A percentile compares a stretch with the other conserved stretches of the same genome.
Conservation (phyloP, 2,113 vertebrate genomes). For the Sturnus vulgaris region DNA sequence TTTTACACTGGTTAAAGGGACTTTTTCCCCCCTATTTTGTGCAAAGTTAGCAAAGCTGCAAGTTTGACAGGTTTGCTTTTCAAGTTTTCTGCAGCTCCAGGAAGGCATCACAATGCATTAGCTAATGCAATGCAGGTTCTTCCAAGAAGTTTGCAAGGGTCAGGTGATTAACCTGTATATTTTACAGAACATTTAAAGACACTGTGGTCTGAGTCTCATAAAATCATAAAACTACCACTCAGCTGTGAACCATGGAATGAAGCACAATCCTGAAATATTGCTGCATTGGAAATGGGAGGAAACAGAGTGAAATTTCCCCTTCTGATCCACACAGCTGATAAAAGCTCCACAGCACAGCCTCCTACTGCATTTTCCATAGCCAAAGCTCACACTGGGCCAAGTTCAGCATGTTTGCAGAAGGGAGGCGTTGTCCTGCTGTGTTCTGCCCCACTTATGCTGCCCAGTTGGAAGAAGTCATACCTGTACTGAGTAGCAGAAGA, state of each 20-base stretch:
- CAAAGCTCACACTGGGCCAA: not conserved
- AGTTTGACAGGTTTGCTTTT: constrained; percentile 65
- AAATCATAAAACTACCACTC: constrained; percentile 52
- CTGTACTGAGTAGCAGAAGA: not conserved
- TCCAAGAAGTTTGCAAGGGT: constrained; percentile 68
- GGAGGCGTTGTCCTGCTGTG: not conserved
- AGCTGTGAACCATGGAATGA: constrained; percentile 9
- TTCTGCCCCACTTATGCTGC: not conserved
- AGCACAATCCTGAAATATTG: constrained; percentile 60
- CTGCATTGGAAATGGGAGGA: constrained; percentile 3
- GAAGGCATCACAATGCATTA: constrained; percentile 68
- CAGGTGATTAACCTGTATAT: constrained; percentile 60
- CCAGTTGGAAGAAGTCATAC: not conserved
- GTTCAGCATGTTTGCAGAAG: not conserved
- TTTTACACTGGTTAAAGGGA: constrained; percentile 56
- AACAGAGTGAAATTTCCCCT: not conserved
- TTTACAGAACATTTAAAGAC: constrained; percentile 65
- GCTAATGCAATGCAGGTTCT: constrained; percentile 71
- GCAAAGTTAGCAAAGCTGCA: constrained; percentile 68
- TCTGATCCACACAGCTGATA: not conserved
- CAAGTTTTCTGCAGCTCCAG: constrained; percentile 45
- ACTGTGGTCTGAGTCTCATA: constrained; percentile 57
- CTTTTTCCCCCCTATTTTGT: constrained; percentile 39
- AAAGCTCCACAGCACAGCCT: not conserved
- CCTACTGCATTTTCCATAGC: not conserved